Evolutionary conservation across 2,113 vertebrate species (phyloP).

Genomic region (Scalopus aquaticus): DNA sequence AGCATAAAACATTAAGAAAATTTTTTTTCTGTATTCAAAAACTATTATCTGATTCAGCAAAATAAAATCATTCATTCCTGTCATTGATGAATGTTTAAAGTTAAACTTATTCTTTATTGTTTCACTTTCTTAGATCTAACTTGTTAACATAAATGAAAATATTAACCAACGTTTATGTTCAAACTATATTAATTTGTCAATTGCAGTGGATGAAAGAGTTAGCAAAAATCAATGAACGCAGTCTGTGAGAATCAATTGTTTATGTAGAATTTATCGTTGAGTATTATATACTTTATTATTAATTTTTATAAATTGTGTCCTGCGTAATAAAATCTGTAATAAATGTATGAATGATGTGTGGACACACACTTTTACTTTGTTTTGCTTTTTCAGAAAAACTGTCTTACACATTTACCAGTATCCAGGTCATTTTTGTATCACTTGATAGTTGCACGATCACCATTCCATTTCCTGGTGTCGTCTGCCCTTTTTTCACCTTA

Average conservation of each 20-base stretch:
- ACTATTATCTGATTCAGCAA: neutral
- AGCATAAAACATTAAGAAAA: slow-evolving; percentile 4
- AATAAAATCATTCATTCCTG: neutral
- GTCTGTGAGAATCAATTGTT: slow-evolving; percentile 35
- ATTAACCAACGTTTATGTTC: neutral
- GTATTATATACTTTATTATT: neutral
- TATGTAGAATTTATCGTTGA: neutral
- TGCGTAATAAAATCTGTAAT: slow-evolving; percentile 23
- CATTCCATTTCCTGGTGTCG: neutral
- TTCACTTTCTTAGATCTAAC: neutral
- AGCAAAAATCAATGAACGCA: neutral
- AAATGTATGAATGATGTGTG: neutral
- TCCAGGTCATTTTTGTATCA: neutral
- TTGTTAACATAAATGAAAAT: slow-evolving; percentile 41
- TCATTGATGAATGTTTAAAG: neutral
- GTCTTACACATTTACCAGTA: neutral
- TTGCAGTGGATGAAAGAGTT: neutral
- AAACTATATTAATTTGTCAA: slow-evolving; percentile 14
- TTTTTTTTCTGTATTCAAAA: neutral
- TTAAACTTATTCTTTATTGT: neutral
- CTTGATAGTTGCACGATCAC: neutral
- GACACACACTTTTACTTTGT: neutral
- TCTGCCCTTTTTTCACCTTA: neutral
- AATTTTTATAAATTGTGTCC: neutral
- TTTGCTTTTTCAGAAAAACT: neutral